Evolutionary conservation across 1,140 invertebrate genomes (phyloP), one percentile per base, ranked within the genome.

Genomic region (Temnothorax nylanderi): DNA sequence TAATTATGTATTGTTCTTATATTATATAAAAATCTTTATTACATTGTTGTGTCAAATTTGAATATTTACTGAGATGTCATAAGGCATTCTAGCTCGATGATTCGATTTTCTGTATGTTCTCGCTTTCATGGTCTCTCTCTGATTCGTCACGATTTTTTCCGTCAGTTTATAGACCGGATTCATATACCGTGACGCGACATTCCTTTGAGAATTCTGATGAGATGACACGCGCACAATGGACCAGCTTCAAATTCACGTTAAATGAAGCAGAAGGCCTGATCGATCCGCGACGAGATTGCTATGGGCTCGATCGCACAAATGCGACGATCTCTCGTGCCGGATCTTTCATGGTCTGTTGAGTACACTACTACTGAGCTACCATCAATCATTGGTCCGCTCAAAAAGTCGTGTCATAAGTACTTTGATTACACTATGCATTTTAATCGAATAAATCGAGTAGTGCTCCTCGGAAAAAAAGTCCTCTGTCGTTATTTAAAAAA

Each of bases 161-260:
- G 44, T n/a, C 21, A 71, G 37, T 47, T 69, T 56, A 44, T n/a
- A 54, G 49, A 58, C 56, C 37, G 18, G 16, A 58, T 44, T 67
- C 32, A 78, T 13, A 78, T 13, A 37, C 10, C 32, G 49, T 47
- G 78, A 56, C 58, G 8, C 13, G n/a, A 69, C 64, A 8, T 81
- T 51, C 26, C 37, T 69, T 69, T 81, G 56, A 37, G 18, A 81
- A 81, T 71, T 71, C 21, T 58, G 78, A 69, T 81, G 16, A 69
- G 47, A 41, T 41, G 62, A 69, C 47, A 41, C 34, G 49, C 37
- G 65, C 47, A 81, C 37, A 81, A 81, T 81, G 21, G 16, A 26
- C 37, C 51, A 21, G 3, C 47, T 41, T 69, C 34, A 69, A 69
- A 56, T 44, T 71, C 41, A 44, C 51, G 64, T 71, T 71, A 71